Evolutionary conservation across 2,888 invertebrate genomes (phyloP), one percentile per base, ranked within the genome.

Genomic region (Resseliella maxima): DNA sequence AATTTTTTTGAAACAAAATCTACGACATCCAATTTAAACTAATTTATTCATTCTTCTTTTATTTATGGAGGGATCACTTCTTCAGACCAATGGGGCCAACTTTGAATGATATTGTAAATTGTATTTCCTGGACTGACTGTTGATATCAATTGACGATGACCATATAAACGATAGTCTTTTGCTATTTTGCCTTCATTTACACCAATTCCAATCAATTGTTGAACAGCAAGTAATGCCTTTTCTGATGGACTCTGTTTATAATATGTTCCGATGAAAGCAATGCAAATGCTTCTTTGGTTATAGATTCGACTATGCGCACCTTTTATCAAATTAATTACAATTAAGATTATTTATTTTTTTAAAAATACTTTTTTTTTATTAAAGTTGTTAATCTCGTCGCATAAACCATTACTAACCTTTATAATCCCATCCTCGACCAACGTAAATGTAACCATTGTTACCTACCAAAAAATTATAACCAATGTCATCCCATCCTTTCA

Each of bases 221-320:
- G 90, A 8, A 94, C 94, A 0, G 95, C 94, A 0, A 92, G 91
- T 0, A 95, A 87, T 89, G 94, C 92, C 36, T 91, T 90, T 41
- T 91, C 89, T 0, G 93, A 92, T 0, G 95, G 94, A 0, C 90
- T 86, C 0, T 90, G 89, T 0, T 89, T 90, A 83, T 92, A 93
- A 88, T 94, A 96, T 0, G 94, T 95, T 0, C 96, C 96, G 85
- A 96, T 93, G 88, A 95, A 95, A 0, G 94, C 93, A 18, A 96
- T 93, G 0, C 94, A 94, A 50, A 96, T 93, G 89, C 95, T 95
- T 87, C 91, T 92, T 6, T 89, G 89, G 89, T 96, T 95, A 89
- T 93, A 95, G 24, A 93, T 92, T 45, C 92, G 92, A 0, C 95
- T 93, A 89, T 96, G 96, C 0, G 95, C 94, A 0, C 96, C 96